These are phyloP conservation scores for Parauchenoglanis ngamensis DNA, from an alignment of 2,797 vertebrate genomes.

Conservation along the genomic window DNA sequence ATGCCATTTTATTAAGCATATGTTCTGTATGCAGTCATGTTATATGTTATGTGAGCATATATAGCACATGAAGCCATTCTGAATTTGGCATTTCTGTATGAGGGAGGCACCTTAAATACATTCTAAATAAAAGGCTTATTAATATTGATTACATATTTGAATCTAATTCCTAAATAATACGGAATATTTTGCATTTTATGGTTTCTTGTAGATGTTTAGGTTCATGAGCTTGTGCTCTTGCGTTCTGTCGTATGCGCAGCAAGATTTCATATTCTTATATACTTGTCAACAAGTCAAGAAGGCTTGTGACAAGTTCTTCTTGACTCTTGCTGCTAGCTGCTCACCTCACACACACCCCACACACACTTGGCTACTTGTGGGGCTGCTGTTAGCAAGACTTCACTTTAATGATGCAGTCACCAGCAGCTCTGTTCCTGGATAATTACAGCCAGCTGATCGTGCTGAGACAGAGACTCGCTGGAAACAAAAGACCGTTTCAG, in stretches of 20 bases:
- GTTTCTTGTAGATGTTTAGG: neutral
- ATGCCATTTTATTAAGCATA: neutral
- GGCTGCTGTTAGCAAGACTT: constrained; percentile 23
- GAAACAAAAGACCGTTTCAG: constrained; percentile 10
- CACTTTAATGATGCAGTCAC: constrained; percentile 20
- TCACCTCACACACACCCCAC: neutral
- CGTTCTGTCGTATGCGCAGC: neutral
- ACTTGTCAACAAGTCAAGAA: neutral
- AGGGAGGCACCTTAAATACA: too few species aligned
- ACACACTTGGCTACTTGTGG: constrained; percentile 42
- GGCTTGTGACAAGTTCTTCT: neutral
- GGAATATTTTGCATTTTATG: neutral
- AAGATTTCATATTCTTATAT: neutral
- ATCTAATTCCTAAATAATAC: neutral
- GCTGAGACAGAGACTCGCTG: neutral
- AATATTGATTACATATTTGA: neutral
- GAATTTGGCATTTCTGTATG: too few species aligned
- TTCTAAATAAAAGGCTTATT: too few species aligned
- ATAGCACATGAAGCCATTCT: too few species aligned
- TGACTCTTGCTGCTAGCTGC: neutral
- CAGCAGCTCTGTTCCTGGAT: constrained; percentile 14
- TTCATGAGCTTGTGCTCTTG: neutral
- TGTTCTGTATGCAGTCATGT: too few species aligned
- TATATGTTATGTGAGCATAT: too few species aligned
- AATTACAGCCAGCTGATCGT: constrained; percentile 34